Conservation (phyloP, 2,888 invertebrate species). For the Acleris sparsana region DNA sequence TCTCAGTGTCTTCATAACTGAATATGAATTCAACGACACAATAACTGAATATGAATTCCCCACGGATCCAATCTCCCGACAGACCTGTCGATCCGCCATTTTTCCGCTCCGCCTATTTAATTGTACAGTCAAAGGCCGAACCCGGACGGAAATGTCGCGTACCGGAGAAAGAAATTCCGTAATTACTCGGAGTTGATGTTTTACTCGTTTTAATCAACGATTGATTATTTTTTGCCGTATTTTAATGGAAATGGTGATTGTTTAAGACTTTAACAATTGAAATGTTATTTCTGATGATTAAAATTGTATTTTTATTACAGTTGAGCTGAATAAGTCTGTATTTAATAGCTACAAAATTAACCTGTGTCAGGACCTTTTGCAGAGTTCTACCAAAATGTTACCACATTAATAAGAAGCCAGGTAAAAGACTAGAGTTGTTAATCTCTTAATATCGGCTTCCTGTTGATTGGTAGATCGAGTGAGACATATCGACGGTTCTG, state of each 20-base stretch:
- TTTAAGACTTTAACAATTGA: neutral
- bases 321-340: too few relatives aligned
- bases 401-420: too few relatives aligned
- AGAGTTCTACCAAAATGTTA: too few relatives aligned
- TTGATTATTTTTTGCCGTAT: constrained; percentile 16
- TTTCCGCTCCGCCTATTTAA: constrained; percentile 41
- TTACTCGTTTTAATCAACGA: constrained; percentile 16
- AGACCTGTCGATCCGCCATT: constrained; percentile 38
- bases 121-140: constrained; percentile 28
- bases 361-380: too few relatives aligned
- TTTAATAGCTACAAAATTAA: too few relatives aligned
- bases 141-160: constrained; percentile 10
- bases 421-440: too few relatives aligned
- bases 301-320: neutral
- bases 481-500: too few relatives aligned
- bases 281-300: neutral
- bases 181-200: constrained; percentile 11
- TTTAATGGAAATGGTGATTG: constrained; percentile 14
- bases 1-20: too few relatives aligned
- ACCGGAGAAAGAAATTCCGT: constrained; percentile 36
- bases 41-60: constrained; percentile 9
- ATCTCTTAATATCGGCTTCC: too few relatives aligned
- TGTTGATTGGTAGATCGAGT: too few relatives aligned
- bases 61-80: constrained; percentile 17
- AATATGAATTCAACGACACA: constrained; percentile 8